Evolutionary conservation across 1,140 invertebrate genomes (phyloP).

Genomic region (Tetranychus urticae): DNA sequence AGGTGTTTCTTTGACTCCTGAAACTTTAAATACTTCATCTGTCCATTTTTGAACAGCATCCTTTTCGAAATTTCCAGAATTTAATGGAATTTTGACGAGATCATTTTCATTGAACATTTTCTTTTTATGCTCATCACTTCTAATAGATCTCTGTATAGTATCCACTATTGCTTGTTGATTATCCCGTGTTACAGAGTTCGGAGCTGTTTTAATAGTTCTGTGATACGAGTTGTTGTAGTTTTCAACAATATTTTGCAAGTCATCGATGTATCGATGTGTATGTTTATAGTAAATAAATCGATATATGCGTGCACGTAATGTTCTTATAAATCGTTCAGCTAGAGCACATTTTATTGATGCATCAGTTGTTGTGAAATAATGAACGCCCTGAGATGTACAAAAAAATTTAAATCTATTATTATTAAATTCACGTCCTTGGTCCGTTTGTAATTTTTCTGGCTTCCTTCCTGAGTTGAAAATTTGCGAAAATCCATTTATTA

Average conservation of each 20-base stretch:
- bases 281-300: constrained; percentile 21
- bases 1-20: neutral
- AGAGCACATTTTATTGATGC: constrained; percentile 21
- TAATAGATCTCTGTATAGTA: too few species aligned
- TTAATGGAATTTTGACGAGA: too few species aligned
- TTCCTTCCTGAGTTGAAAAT: constrained; percentile 7
- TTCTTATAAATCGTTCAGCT: constrained; percentile 24
- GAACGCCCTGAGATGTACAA: constrained; percentile 18
- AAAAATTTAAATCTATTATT: constrained; percentile 14
- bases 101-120: too few species aligned
- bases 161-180: neutral
- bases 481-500: constrained; percentile 8
- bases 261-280: constrained; percentile 20
- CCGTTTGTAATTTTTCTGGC: constrained; percentile 4
- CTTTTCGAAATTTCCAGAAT: neutral
- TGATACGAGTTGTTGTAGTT: constrained; percentile 23
- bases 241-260: constrained; percentile 18
- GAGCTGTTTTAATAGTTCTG: constrained; percentile 18
- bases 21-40: neutral
- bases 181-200: neutral
- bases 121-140: too few species aligned
- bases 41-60: neutral
- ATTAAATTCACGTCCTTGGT: constrained; percentile 6
- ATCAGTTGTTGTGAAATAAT: constrained; percentile 21
- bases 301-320: constrained; percentile 23